These are phyloP conservation scores for Trogon melanurus DNA, from an alignment of 2,113 vertebrate genomes.

Conservation along the genomic window DNA sequence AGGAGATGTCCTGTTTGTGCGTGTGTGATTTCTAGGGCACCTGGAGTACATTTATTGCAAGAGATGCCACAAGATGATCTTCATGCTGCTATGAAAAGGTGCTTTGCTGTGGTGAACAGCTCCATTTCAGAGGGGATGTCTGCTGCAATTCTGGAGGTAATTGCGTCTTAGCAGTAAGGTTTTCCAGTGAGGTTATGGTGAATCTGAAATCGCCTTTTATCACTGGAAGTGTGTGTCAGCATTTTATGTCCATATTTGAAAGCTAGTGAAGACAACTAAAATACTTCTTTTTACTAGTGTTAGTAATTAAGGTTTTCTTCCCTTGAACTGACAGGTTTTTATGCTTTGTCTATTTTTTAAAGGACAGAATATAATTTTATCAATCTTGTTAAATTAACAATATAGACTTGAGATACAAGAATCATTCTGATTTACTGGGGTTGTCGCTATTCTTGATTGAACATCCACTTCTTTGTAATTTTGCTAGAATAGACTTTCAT, in stretches of 20 bases:
- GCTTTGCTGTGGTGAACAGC: conserved; percentile 90
- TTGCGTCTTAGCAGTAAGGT: neutral
- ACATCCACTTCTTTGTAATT: neutral
- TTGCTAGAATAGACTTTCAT: conserved; percentile 16
- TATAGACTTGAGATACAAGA: neutral
- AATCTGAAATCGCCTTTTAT: neutral
- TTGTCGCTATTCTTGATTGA: conserved; percentile 4
- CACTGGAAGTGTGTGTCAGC: neutral
- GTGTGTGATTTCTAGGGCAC: conserved; percentile 66
- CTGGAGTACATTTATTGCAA: conserved; percentile 83
- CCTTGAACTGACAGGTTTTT: neutral
- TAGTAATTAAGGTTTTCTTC: neutral
- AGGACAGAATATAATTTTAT: neutral
- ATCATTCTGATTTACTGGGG: conserved; percentile 22
- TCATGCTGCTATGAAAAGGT: conserved; percentile 82
- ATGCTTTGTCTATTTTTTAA: neutral
- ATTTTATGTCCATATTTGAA: neutral
- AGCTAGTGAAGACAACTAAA: neutral
- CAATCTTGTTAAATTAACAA: neutral
- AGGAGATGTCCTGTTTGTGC: neutral
- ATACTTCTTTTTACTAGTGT: neutral
- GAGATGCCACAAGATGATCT: conserved; percentile 86
- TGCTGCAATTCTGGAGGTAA: conserved; percentile 93
- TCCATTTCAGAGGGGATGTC: conserved; percentile 96
- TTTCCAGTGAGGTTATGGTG: neutral